Evolutionary conservation across 2,888 invertebrate genomes (phyloP), one percentile per base, ranked within the genome.

Genomic region (Caenorhabditis sp.): DNA sequence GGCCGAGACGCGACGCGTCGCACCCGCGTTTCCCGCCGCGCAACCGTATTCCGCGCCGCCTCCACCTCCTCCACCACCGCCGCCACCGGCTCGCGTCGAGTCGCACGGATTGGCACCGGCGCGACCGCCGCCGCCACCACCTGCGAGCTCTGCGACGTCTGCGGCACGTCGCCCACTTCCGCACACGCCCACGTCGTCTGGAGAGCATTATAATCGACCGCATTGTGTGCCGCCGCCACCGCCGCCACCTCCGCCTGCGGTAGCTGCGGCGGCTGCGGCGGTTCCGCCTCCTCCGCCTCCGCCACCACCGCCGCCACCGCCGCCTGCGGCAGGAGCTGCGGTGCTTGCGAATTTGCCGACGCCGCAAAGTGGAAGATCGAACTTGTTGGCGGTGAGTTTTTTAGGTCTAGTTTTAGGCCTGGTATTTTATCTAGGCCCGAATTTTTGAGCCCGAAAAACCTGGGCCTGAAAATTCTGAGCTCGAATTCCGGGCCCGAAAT

Each of bases 321-420:
- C 69, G 23, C 55, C 67, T 4, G 50, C 51, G 14, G 54, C 49
- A 23, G 59, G 61, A 21, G 27, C 26, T 26, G 57, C 69, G 8
- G 58, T 62, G 0, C 27, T 68, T 2, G 66, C 69, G 14, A 79
- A 79, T 49, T 76, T 78, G n/a, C 79, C 81, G 10, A 58, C 78
- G 10, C 76, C 78, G 36, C 66, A 77, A 26, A 60, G 76, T 2
- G 75, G 71, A 43, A 73, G 86, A 57, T 62, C 80, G 63, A 77
- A 82, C 76, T 64, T 84, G 55, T 63, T 86, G 6, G 81, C 84
- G 62, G 80, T 80, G n/a, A 61, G 67, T 26, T n/a, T n/a, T n/a
- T n/a, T n/a, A n/a, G n/a, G n/a, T n/a, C n/a, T n/a, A n/a, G n/a
- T n/a, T n/a, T n/a, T n/a, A n/a, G n/a, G n/a, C n/a, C n/a, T n/a